These are phyloP conservation scores for Lepeophtheirus nordmannii DNA, from an alignment of 2,888 invertebrate genomes.

Conservation along the genomic window DNA sequence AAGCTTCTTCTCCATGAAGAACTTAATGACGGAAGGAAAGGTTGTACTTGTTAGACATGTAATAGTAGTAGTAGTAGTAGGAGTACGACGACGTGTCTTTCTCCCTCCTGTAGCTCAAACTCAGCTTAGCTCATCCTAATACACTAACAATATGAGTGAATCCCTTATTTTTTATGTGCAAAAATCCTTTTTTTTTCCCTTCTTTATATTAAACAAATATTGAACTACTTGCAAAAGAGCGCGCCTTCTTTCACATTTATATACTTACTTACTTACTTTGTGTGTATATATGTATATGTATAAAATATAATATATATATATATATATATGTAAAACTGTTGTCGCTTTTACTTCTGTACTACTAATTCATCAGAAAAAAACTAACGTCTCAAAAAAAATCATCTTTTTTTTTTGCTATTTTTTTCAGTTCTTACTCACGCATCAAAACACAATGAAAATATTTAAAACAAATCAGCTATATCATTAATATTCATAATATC, in stretches of 20 bases:
- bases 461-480: background rate
- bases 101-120: no score
- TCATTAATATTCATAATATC: background rate
- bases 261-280: background rate
- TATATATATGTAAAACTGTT: background rate
- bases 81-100: no score
- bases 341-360: background rate
- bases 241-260: background rate
- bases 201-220: background rate
- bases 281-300: background rate
- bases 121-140: no score
- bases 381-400: background rate
- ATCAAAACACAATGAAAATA: background rate
- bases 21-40: no score
- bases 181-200: background rate
- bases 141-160: no score
- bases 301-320: background rate
- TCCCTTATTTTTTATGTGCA: background rate
- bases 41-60: no score
- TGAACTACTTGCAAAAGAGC: background rate
- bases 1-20: no score
- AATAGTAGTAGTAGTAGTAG: no score
- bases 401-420: background rate
- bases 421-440: conserved; percentile 3
- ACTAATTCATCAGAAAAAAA: conserved; percentile 6